Evolutionary conservation across 2,797 vertebrate genomes (phyloP), one percentile per base, ranked within the genome.

Genomic region (Luscinia megarhynchos): DNA sequence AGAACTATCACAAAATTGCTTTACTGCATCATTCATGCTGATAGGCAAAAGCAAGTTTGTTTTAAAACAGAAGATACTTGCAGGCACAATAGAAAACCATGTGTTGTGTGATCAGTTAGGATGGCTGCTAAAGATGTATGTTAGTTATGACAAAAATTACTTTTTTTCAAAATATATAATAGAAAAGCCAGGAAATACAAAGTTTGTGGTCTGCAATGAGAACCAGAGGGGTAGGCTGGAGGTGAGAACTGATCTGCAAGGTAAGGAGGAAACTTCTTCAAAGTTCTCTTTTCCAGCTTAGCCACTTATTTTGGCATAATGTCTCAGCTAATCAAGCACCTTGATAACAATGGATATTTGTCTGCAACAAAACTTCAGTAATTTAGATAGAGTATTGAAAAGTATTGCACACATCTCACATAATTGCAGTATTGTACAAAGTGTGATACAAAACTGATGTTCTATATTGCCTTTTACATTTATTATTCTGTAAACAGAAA

Each of bases 51-150:
- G 34, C 38, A 69, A 87, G 40, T 55, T 48, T 78, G 14, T 41
- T 76, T 73, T 45, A 34, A 57, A 83, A 32, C 5, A n/a, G 20
- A 40, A 66, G n/a, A 48, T 4, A 58, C 15, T 29, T 38, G 43
- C 41, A 75, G 43, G 15, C 53, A 67, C 34, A 64, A 48, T 4
- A 24, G 21, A 45, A 24, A 36, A 18, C 2, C 0, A 1, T 1
- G 2, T 54, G 36, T 7, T 34, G 6, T 9, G 15, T 11, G 32
- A 70, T 36, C 1, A 0, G 20, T 77, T 30, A 22, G 16, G 23
- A 27, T 9, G 40, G 36, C 58, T 88, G 36, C 40, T 78, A 83
- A 19, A 32, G 23, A 19, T 12, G 5, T 3, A 12, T 2, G 3
- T 21, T 48, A 78, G 51, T 19, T 10, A 26, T 3, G 2, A 63